Percentiles rank a stretch among this genome's conserved stretches.
These are phyloP conservation scores for Syndactyla subalaris DNA, from an alignment of 2,797 vertebrate species.

Conservation along the genomic window DNA sequence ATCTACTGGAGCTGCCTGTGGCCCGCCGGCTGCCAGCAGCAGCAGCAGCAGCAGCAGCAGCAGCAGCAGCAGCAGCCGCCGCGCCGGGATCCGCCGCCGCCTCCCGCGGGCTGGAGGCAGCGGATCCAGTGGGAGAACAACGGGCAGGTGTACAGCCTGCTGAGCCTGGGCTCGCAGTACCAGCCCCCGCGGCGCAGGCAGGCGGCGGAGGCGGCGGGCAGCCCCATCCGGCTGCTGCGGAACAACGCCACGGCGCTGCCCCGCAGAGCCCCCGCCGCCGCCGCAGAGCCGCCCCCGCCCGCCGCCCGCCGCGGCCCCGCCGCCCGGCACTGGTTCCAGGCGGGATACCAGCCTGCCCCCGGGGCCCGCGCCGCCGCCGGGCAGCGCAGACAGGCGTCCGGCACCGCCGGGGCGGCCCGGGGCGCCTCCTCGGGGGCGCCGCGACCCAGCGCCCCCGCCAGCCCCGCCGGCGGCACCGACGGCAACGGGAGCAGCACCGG, in stretches of 20 bases:
- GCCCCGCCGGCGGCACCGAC: conserved; percentile 5
- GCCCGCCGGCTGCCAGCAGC: conserved; percentile 74
- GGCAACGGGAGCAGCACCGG: conserved; percentile 30
- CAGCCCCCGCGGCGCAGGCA: conserved; percentile 81
- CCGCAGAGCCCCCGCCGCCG: not conserved
- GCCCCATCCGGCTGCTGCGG: conserved; percentile 57
- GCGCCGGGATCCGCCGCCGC: conserved; percentile 57
- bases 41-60: conserved; percentile 14
- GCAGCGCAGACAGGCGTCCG: not conserved
- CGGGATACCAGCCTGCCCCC: conserved; percentile 45
- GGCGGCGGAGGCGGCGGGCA: conserved; percentile 62
- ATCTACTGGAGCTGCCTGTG: conserved; percentile 80
- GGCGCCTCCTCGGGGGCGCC: not conserved
- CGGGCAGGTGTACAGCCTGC: conserved; percentile 87
- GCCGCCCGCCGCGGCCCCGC: not conserved
- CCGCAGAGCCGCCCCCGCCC: not conserved
- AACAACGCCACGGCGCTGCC: conserved; percentile 17
- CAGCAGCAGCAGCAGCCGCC: conserved; percentile 68
- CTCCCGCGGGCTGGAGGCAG: conserved; percentile 83
- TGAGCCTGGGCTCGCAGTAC: conserved; percentile 84
- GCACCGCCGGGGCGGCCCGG: not conserved
- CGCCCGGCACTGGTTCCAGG: conserved; percentile 77
- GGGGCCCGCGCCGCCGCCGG: not conserved
- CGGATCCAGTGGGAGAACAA: conserved; percentile 89
- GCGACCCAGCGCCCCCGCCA: conserved; percentile 1